phyloP scores from a whole-genome alignment of 2,888 invertebrate species.

The Caenorhabditis japonica region DNA sequence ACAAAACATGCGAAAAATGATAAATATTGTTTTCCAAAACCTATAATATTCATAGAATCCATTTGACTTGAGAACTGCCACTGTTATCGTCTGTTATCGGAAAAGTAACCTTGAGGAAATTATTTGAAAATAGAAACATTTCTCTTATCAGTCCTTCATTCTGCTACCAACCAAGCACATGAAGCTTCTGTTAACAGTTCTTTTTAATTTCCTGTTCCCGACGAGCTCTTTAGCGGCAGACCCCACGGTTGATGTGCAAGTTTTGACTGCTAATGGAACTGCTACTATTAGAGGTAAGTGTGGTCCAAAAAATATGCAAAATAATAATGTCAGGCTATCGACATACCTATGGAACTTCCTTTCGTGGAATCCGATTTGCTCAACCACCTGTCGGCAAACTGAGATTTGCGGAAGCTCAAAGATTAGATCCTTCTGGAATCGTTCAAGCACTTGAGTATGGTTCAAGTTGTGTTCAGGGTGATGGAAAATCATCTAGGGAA shows the following conservation, averaged over 20 bases:
- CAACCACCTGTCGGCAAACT: constrained; percentile 41
- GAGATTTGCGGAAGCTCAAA: constrained; percentile 48
- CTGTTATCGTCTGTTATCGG: too few species aligned
- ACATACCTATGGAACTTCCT: constrained; percentile 53
- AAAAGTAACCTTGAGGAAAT: too few species aligned
- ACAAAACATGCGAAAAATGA: too few species aligned
- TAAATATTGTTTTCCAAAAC: too few species aligned
- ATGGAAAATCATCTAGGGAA: constrained; percentile 26
- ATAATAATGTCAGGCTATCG: constrained; percentile 29
- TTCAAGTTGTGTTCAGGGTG: constrained; percentile 43
- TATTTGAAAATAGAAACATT: too few species aligned
- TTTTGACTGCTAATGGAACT: constrained; percentile 21
- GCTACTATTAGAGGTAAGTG: constrained; percentile 52
- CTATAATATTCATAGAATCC: too few species aligned
- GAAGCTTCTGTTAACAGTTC: constrained; percentile 26
- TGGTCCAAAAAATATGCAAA: background rate
- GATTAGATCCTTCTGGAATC: constrained; percentile 40
- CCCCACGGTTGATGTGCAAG: constrained; percentile 39
- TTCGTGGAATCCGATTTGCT: constrained; percentile 57
- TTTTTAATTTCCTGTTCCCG: constrained; percentile 5
- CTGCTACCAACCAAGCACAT: constrained; percentile 9
- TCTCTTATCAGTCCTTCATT: too few species aligned
- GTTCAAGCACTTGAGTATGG: constrained; percentile 48
- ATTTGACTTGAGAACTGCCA: too few species aligned
- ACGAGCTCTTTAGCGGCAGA: constrained; percentile 4